Conservation (phyloP, 2,888 invertebrate genomes). For the Matsumyia berberina region DNA sequence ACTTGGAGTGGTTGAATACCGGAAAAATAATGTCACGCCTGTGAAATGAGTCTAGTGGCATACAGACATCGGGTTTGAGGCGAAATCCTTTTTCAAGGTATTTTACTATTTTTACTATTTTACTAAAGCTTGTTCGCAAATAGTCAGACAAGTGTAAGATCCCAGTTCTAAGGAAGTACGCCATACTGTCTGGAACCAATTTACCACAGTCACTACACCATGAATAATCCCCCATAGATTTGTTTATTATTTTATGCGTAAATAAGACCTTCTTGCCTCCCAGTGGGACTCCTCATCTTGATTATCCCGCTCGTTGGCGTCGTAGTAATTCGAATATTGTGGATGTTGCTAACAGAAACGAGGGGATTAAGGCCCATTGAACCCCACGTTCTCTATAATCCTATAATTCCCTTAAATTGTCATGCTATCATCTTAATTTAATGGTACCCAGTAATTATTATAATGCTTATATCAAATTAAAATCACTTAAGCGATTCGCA, state of each 20-base stretch:
- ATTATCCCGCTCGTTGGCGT: constrained; percentile 49
- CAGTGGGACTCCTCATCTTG: constrained; percentile 59
- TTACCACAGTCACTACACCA: constrained; percentile 34
- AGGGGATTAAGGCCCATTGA: constrained; percentile 33
- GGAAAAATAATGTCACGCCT: too few relatives aligned
- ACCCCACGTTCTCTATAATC: constrained; percentile 26
- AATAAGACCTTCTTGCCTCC: constrained; percentile 49
- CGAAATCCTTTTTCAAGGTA: too few relatives aligned
- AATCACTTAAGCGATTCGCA: constrained; percentile 14
- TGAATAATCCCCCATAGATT: constrained; percentile 26
- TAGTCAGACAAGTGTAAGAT: too few relatives aligned
- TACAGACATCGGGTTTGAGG: too few relatives aligned
- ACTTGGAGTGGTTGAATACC: neutral
- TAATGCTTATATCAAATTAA: constrained; percentile 22
- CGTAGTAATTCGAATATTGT: constrained; percentile 41
- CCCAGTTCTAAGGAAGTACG: neutral
- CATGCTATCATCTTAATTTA: constrained; percentile 56
- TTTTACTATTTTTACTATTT: too few relatives aligned
- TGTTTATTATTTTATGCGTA: constrained; percentile 32
- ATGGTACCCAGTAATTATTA: constrained; percentile 29
- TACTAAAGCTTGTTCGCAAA: too few relatives aligned
- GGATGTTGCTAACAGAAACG: constrained; percentile 35
- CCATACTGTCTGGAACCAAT: constrained; percentile 40
- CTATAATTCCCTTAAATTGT: constrained; percentile 59
- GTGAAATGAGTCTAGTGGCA: too few relatives aligned